Evolutionary conservation across 2,113 vertebrate genomes (phyloP), one percentile per base, ranked within the genome.

Genomic region (Passer montanus): DNA sequence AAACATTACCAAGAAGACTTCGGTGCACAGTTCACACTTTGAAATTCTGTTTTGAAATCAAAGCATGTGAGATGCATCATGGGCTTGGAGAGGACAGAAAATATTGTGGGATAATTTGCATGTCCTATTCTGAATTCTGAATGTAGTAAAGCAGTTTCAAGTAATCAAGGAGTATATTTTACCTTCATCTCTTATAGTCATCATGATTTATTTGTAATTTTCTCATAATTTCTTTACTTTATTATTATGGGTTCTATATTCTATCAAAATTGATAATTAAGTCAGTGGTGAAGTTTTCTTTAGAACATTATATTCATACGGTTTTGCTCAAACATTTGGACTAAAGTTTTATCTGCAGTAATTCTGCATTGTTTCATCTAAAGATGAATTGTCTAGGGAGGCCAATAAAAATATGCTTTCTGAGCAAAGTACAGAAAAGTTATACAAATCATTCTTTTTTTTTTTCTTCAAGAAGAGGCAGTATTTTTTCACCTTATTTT

Each of bases 151-250:
- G 82, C 3, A 3, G 69, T 95, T 55, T 72, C 63, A 49, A 91
- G 84, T 78, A 90, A 96, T 93, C 67, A 56, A 91, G 68, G 52
- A 49, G 11, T 43, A 31, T 77, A 49, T 96, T 96, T 95, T 87
- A 11, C 27, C 47, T 85, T 72, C 11, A 52, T 63, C 28, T 94
- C 43, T 87, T 37, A 39, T 53, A 81, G 56, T 73, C 2, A 2
- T 27, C 9, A 69, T 49, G 11, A 35, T 70, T 37, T 64, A 41
- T 47, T 69, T 43, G 28, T 37, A 23, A 39, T 67, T 55, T 73
- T 66, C 20, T n/a, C 64, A 49, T 63, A 0, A 58, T 87, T 91
- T 87, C 62, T 95, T 94, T 94, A 69, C 46, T 86, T 96, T 83
- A 63, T 94, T 90, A 81, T 69, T 80, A 39, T 62, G 70, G 28